A percentile compares a stretch with the other conserved stretches of the same genome.
These are phyloP conservation scores for Xyrichtys novacula DNA, from an alignment of 2,797 vertebrate species.

Conservation along the genomic window DNA sequence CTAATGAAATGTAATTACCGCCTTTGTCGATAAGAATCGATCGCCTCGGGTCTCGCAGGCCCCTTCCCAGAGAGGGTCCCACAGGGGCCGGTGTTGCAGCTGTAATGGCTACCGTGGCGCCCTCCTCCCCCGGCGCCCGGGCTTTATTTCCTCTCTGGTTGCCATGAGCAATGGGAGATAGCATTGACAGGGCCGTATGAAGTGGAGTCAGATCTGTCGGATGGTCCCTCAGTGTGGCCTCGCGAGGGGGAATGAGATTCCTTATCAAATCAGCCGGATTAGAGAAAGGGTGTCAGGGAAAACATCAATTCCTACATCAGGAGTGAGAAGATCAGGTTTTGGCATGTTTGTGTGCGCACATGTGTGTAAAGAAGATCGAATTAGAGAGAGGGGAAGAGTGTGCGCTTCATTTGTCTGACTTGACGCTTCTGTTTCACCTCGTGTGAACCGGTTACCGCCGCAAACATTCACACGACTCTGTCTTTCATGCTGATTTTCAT, in stretches of 20 bases:
- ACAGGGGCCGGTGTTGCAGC: slow-evolving; percentile 34
- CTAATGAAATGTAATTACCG: slow-evolving; percentile 92
- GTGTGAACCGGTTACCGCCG: slow-evolving; percentile 9
- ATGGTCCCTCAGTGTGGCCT: slow-evolving; percentile 64
- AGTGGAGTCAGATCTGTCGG: slow-evolving; percentile 83
- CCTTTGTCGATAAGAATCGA: slow-evolving; percentile 88
- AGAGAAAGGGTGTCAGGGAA: slow-evolving; percentile 64
- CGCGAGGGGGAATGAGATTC: slow-evolving; percentile 72
- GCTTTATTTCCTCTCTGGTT: slow-evolving; percentile 81
- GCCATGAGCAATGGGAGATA: slow-evolving; percentile 80
- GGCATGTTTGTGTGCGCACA: slow-evolving; percentile 14
- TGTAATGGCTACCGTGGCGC: background rate
- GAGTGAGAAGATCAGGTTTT: slow-evolving; percentile 2
- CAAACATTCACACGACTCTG: slow-evolving; percentile 8
- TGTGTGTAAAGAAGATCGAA: slow-evolving; percentile 28
- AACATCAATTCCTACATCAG: slow-evolving; percentile 71
- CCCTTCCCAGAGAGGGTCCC: slow-evolving; percentile 63
- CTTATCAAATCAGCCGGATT: slow-evolving; percentile 84
- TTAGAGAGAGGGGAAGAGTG: no score
- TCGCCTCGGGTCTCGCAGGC: slow-evolving; percentile 67
- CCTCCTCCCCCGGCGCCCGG: slow-evolving; percentile 19
- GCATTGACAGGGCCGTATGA: slow-evolving; percentile 83
- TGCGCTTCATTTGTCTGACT: slow-evolving; percentile 11
- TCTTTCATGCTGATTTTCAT: slow-evolving; percentile 16
- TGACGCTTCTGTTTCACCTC: slow-evolving; percentile 6